Evolutionary conservation across 2,797 vertebrate species (phyloP).

Genomic region (Pelodytes ibericus): DNA sequence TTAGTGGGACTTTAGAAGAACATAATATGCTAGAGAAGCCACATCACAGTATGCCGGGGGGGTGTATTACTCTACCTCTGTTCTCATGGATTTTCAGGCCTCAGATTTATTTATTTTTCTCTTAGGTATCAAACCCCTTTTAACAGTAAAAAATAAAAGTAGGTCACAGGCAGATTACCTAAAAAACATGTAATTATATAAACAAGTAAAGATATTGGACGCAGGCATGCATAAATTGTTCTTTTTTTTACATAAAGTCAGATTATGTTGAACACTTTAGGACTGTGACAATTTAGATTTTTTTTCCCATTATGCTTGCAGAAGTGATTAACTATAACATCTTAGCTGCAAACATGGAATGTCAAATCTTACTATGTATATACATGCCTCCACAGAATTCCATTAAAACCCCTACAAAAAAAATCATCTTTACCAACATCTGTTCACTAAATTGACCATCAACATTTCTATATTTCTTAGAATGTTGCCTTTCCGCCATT

Average conservation of each 20-base stretch:
- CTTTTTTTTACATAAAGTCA: not conserved
- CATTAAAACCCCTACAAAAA: too few species aligned
- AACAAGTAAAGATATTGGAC: not conserved
- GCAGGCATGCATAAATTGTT: not conserved
- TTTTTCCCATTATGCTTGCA: not conserved
- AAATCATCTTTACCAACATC: too few species aligned
- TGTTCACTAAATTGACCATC: too few species aligned
- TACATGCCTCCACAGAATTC: too few species aligned
- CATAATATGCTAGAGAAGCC: too few species aligned
- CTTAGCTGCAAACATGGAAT: not conserved
- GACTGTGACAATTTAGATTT: not conserved
- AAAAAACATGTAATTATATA: not conserved
- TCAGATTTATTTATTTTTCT: not conserved
- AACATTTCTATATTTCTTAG: too few species aligned
- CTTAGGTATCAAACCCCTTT: too few species aligned
- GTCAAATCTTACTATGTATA: not conserved
- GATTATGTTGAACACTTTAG: not conserved
- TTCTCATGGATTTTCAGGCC: not conserved
- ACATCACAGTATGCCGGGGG: too few species aligned
- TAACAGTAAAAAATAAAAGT: not conserved
- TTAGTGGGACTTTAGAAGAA: too few species aligned
- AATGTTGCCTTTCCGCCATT: too few species aligned
- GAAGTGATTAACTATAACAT: not conserved
- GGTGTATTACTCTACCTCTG: too few species aligned
- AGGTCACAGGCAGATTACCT: not conserved